Evolutionary conservation across 30 jellyfish, hydroid and myxozoan species (phyloP).

Genomic region (Sanderia malayensis): DNA sequence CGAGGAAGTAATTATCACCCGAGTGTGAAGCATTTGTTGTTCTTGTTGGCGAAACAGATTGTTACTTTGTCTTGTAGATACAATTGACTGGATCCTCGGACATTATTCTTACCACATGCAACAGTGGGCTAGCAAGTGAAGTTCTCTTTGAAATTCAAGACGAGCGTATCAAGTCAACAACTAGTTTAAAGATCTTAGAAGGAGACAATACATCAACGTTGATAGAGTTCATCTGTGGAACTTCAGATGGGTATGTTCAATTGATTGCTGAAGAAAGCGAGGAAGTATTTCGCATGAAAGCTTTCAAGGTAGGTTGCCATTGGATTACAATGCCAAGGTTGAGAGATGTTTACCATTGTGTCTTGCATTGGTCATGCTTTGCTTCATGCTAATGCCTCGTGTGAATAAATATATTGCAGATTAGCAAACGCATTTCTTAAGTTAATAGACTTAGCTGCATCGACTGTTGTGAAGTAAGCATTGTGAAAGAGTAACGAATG

Average conservation of each 20-base stretch:
- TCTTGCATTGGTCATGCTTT: no score
- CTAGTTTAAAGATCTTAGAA: conserved; percentile 4
- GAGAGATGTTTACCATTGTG: no score
- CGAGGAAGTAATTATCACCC: no score
- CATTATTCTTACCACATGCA: not conserved
- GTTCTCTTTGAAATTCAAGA: conserved; percentile 3
- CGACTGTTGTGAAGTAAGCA: no score
- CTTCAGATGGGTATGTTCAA: conserved; percentile 17
- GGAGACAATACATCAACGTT: not conserved
- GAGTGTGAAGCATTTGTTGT: no score
- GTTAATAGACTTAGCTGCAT: no score
- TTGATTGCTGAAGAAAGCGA: not conserved
- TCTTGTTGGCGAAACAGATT: no score
- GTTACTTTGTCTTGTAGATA: not conserved
- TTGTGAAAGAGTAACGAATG: no score
- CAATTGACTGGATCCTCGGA: not conserved
- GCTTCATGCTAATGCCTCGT: no score
- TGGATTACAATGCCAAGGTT: no score
- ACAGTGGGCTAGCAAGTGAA: conserved; percentile 1
- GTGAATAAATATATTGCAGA: no score
- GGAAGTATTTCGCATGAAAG: conserved; percentile 12
- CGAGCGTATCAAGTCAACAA: not conserved
- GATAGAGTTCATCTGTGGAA: not conserved
- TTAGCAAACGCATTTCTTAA: no score
- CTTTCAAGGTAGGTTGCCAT: conserved; percentile 13